Base-by-base conservation (phyloP, 2,888 invertebrate species). In the Allacma fusca region DNA sequence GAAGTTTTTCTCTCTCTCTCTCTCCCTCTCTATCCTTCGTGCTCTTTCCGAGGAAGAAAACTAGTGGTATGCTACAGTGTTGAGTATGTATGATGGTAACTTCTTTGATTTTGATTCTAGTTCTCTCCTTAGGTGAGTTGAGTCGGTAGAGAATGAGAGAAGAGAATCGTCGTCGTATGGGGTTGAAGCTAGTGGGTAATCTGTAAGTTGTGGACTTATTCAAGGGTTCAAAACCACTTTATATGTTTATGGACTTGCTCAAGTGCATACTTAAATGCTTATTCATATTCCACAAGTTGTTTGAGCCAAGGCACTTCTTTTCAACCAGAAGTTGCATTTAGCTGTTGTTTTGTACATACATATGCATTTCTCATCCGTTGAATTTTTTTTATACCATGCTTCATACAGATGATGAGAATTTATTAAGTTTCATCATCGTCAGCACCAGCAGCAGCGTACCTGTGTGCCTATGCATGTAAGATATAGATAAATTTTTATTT, bases 201-300 rank as follows among this genome's bases (percentile, higher is more conserved):
- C 62, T 62, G 62, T 62, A 62, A 23, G 26, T 26, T 67, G 71
- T 64, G 74, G 65, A 74, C 65, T 65, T 74, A 74, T 74, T 74
- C 74, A 74, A 74, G 74, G 65, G 64, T 43, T 68, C 68, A 34
- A 68, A 73, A 73, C 73, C 65, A 65, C 65, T 74, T 23, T 74
- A 74, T 74, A 62, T 74, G 74, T 74, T 74, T 74, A 74, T 74
- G 74, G 43, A 65, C 74, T 74, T 74, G 74, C 64, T 74, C 64
- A 74, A 74, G 74, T 74, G 65, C 73, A 73, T 73, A 73, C 73
- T 57, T 73, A 73, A 73, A 73, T 74, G 40, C 74, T 76, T 76
- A 76, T 76, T 76, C 76, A 43, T 70, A 70, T 76, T 70, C 76
- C 69, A 62, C 69, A 69, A 74, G 59, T 70, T 76, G 57, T 26